Evolutionary conservation across 1,140 invertebrate species (phyloP).

Genomic region (Aporrectodea caliginosa): DNA sequence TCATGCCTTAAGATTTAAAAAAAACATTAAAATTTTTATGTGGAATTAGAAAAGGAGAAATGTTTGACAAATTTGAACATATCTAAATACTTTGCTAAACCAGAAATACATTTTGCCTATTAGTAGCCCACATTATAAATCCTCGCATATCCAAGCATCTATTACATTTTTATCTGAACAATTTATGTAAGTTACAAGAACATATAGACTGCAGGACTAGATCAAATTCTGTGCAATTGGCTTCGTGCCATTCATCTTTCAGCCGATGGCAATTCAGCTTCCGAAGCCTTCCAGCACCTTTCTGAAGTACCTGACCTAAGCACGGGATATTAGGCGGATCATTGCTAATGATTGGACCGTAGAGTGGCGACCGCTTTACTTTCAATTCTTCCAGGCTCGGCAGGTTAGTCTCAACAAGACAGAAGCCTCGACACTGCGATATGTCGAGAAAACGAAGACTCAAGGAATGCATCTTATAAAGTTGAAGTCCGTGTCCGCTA

Average conservation of each 20-base stretch:
- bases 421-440: constrained; percentile 48
- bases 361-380: constrained; percentile 40
- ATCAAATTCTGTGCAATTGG: constrained; percentile 38
- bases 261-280: constrained; percentile 47
- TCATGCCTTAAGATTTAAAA: too few species aligned
- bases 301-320: constrained; percentile 41
- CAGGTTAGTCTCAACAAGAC: constrained; percentile 40
- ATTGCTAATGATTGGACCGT: neutral
- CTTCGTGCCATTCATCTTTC: constrained; percentile 38
- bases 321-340: constrained; percentile 37
- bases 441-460: constrained; percentile 48
- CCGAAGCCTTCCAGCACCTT: constrained; percentile 41
- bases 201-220: constrained; percentile 46
- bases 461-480: constrained; percentile 39
- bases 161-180: neutral
- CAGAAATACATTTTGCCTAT: too few species aligned
- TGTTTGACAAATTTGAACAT: too few species aligned
- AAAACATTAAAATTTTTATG: too few species aligned
- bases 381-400: constrained; percentile 42
- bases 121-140: too few species aligned
- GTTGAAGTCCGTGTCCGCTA: constrained; percentile 39
- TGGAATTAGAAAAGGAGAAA: too few species aligned
- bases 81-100: too few species aligned
- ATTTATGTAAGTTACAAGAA: constrained; percentile 41
- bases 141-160: too few species aligned